Evolutionary conservation across 2,888 invertebrate genomes (phyloP).

Genomic region (Penaeus monodon): DNA sequence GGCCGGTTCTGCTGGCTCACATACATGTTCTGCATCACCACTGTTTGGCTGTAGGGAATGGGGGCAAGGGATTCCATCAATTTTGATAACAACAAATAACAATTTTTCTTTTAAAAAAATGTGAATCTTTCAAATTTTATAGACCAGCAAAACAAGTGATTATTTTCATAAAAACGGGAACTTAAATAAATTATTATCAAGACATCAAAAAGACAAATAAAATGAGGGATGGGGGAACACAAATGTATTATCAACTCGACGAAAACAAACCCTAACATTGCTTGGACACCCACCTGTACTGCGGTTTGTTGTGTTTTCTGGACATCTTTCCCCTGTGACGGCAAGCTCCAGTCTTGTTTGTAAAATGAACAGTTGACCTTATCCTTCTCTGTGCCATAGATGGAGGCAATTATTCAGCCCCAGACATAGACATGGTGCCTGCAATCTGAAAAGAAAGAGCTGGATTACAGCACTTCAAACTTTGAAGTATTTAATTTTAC

Average conservation of each 20-base stretch:
- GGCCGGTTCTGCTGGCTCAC: slow-evolving; percentile 74
- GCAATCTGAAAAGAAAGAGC: background rate
- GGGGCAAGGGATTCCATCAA: too few relatives aligned
- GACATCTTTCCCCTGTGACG: slow-evolving; percentile 76
- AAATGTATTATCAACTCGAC: too few relatives aligned
- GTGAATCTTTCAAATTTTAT: too few relatives aligned
- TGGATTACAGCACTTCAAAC: too few relatives aligned
- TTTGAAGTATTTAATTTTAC: too few relatives aligned
- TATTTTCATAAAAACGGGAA: background rate
- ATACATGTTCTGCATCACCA: slow-evolving; percentile 74
- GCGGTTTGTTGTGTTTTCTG: slow-evolving; percentile 75
- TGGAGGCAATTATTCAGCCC: slow-evolving; percentile 73
- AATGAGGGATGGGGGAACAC: too few relatives aligned
- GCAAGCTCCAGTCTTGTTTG: slow-evolving; percentile 76
- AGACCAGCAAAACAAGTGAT: too few relatives aligned
- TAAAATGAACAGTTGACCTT: slow-evolving; percentile 76
- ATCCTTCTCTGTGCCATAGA: slow-evolving; percentile 74
- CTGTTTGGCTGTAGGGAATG: slow-evolving; percentile 72
- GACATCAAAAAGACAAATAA: too few relatives aligned
- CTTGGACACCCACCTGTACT: slow-evolving; percentile 68
- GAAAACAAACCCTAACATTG: too few relatives aligned
- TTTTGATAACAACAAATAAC: too few relatives aligned
- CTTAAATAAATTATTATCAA: background rate
- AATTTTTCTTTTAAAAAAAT: too few relatives aligned
- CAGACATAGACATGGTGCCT: slow-evolving; percentile 65